phyloP scores from a whole-genome alignment of 2,797 vertebrate species.

The Intellagama lesueurii region DNA sequence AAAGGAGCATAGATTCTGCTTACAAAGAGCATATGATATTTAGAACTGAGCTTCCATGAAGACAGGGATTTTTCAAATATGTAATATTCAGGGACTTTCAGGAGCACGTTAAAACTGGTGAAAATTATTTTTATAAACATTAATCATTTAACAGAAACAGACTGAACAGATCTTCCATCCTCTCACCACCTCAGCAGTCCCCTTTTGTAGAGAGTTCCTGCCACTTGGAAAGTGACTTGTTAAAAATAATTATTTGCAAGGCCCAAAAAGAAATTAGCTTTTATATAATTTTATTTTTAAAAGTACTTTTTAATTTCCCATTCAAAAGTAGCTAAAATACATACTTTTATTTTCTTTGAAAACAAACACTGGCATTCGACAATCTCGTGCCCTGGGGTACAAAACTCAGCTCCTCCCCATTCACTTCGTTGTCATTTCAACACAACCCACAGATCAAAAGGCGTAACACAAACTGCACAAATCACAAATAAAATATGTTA shows the following conservation, averaged over 20 bases:
- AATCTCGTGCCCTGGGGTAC: neutral
- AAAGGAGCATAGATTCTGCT: neutral
- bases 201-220: neutral
- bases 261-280: too few species aligned
- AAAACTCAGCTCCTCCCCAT: neutral
- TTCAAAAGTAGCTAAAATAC: too few species aligned
- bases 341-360: neutral
- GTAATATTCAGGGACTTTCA: neutral
- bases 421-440: neutral
- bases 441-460: neutral
- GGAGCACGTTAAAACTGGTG: neutral
- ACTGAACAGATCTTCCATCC: neutral
- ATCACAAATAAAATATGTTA: too few species aligned
- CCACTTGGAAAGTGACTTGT: too few species aligned
- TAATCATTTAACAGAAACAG: slow-evolving; percentile 20
- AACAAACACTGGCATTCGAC: neutral
- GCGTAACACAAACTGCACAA: neutral
- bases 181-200: neutral
- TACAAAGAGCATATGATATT: slow-evolving; percentile 20
- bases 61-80: slow-evolving; percentile 33
- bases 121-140: slow-evolving; percentile 26
- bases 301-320: too few species aligned
- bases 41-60: neutral
- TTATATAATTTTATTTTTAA: too few species aligned
- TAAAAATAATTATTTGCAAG: too few species aligned